Evolutionary conservation across 2,797 vertebrate genomes (phyloP).

Genomic region (Enteromius anoplus): DNA sequence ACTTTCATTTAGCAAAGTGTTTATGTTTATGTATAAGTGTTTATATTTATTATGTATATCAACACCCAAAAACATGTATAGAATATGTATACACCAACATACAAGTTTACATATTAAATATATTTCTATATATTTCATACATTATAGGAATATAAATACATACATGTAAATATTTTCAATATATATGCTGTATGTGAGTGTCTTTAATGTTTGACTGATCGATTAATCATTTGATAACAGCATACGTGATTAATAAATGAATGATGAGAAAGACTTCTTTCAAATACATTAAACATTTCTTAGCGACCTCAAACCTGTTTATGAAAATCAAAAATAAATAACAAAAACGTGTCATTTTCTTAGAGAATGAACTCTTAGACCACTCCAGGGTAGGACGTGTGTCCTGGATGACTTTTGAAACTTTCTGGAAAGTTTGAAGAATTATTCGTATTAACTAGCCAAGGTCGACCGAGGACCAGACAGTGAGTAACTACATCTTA

Average conservation of each 20-base stretch:
- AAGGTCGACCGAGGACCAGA: constrained; percentile 41
- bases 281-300: not conserved
- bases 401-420: not conserved
- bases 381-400: constrained; percentile 16
- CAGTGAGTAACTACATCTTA: not conserved
- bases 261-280: not conserved
- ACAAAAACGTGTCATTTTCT: constrained; percentile 50
- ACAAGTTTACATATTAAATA: too few relatives aligned
- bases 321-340: not conserved
- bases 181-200: too few relatives aligned
- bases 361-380: not conserved
- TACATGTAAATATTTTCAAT: too few relatives aligned
- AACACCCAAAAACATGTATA: too few relatives aligned
- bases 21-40: too few relatives aligned
- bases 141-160: too few relatives aligned
- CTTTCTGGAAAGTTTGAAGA: not conserved
- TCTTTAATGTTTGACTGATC: too few relatives aligned
- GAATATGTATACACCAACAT: too few relatives aligned
- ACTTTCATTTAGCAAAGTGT: not conserved
- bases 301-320: not conserved
- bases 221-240: too few relatives aligned
- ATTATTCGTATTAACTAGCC: constrained; percentile 36
- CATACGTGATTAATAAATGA: not conserved
- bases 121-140: too few relatives aligned
- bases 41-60: too few relatives aligned